A percentile compares a stretch with the other conserved stretches of the same genome.
Conservation (phyloP, 2,113 vertebrate genomes). For the Phasianus colchicus region DNA sequence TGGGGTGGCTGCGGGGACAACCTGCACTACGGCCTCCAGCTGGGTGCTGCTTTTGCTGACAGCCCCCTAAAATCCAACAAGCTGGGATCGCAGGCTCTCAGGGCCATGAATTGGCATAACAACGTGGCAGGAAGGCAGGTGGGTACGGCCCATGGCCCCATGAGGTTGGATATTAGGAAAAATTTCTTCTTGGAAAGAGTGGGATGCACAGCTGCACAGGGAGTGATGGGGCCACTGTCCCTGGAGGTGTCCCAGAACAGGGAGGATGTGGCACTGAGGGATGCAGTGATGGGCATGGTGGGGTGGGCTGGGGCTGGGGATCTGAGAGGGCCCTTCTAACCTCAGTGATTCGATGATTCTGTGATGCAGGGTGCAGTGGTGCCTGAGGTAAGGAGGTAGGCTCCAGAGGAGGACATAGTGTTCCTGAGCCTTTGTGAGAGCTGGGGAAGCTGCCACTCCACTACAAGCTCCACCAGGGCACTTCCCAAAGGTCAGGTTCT, state of each 20-base stretch:
- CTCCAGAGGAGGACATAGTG: background rate
- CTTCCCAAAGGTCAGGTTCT: background rate
- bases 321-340: too few species aligned
- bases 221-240: too few species aligned
- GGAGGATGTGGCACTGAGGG: too few species aligned
- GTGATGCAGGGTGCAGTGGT: background rate
- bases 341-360: too few species aligned
- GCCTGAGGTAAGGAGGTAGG: background rate
- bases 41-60: constrained; percentile 79
- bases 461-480: background rate
- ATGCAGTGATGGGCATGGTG: too few species aligned
- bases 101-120: constrained; percentile 80
- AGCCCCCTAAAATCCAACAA: constrained; percentile 67
- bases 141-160: background rate
- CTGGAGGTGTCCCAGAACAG: too few species aligned
- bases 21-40: constrained; percentile 79
- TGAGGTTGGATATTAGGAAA: background rate
- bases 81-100: constrained; percentile 43
- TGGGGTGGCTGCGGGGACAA: constrained; percentile 86
- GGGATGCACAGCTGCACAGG: too few species aligned
- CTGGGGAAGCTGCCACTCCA: background rate
- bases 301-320: too few species aligned
- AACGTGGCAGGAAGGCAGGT: constrained; percentile 79
- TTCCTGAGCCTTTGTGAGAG: background rate
- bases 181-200: too few species aligned